Percentiles rank a stretch among this genome's conserved stretches.
Evolutionary conservation across 2,888 invertebrate species (phyloP).

Genomic region (Campopleginae sp.): DNA sequence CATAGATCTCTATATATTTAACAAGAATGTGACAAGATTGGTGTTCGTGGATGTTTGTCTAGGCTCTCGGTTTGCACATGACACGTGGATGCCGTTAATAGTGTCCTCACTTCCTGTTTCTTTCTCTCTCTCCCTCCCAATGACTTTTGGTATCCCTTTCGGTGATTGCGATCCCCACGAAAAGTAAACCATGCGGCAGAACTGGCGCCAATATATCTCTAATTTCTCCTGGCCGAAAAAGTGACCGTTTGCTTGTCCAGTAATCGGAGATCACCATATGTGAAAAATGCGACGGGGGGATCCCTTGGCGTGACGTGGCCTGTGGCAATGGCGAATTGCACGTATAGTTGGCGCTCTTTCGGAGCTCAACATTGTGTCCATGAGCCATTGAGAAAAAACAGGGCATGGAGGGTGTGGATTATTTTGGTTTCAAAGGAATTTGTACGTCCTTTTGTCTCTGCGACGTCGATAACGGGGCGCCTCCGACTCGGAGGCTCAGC

Average conservation of each 20-base stretch:
- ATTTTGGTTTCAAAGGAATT: not conserved
- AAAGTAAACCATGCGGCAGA: constrained; percentile 34
- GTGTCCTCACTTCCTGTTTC: constrained; percentile 29
- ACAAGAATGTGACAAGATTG: constrained; percentile 55
- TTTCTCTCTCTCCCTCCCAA: constrained; percentile 20
- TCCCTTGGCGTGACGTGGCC: constrained; percentile 36
- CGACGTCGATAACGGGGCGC: not conserved
- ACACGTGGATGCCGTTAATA: constrained; percentile 61
- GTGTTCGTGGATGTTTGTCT: constrained; percentile 57
- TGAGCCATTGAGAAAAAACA: not conserved
- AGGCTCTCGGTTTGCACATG: constrained; percentile 61
- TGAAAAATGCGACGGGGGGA: constrained; percentile 45
- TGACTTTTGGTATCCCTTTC: constrained; percentile 8
- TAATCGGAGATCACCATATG: constrained; percentile 62
- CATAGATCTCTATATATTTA: not conserved
- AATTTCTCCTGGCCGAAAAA: constrained; percentile 54
- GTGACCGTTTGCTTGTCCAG: constrained; percentile 63
- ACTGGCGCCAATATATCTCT: constrained; percentile 65
- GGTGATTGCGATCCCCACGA: constrained; percentile 39
- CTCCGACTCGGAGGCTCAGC: constrained; percentile 33
- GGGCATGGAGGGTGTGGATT: not conserved
- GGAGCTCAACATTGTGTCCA: not conserved
- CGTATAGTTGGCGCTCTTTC: constrained; percentile 22
- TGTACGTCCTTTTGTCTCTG: not conserved
- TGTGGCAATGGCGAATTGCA: constrained; percentile 43